phyloP scores from a whole-genome alignment of 2,888 invertebrate species.

The Liodrosophila aerea region DNA sequence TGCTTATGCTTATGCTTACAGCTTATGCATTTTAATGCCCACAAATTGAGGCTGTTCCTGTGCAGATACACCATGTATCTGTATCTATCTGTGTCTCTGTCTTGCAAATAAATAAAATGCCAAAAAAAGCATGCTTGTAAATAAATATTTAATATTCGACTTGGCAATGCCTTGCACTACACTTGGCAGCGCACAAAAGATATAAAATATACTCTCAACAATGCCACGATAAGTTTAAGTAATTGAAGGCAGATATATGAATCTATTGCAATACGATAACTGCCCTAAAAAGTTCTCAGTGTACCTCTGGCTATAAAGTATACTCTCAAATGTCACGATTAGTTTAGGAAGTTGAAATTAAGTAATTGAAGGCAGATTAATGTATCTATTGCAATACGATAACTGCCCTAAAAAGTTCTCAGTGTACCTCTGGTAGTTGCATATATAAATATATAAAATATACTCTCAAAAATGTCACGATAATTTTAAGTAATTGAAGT shows the following conservation, averaged over 20 bases:
- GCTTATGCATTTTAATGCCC: constrained; percentile 73
- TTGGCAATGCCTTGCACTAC: constrained; percentile 32
- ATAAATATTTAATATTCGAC: constrained; percentile 62
- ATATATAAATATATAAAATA: constrained; percentile 14
- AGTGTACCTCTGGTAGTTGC: constrained; percentile 45
- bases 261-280: not conserved
- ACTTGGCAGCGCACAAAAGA: constrained; percentile 34
- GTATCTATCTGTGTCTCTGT: not conserved
- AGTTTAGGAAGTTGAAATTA: not conserved
- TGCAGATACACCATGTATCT: constrained; percentile 7
- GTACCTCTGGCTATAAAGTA: constrained; percentile 27
- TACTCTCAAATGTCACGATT: not conserved
- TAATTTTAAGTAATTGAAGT: too few species aligned
- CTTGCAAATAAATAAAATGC: constrained; percentile 49
- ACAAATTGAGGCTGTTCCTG: constrained; percentile 61
- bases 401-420: not conserved
- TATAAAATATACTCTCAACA: not conserved
- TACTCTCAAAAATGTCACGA: not conserved
- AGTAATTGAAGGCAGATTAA: not conserved
- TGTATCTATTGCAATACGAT: not conserved
- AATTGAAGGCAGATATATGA: not conserved
- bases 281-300: too few species aligned
- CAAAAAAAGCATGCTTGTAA: constrained; percentile 47
- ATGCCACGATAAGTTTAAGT: not conserved
- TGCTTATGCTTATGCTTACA: constrained; percentile 45